These are phyloP conservation scores for Apamea epomidion DNA, from an alignment of 2,888 invertebrate genomes.

Conservation along the genomic window DNA sequence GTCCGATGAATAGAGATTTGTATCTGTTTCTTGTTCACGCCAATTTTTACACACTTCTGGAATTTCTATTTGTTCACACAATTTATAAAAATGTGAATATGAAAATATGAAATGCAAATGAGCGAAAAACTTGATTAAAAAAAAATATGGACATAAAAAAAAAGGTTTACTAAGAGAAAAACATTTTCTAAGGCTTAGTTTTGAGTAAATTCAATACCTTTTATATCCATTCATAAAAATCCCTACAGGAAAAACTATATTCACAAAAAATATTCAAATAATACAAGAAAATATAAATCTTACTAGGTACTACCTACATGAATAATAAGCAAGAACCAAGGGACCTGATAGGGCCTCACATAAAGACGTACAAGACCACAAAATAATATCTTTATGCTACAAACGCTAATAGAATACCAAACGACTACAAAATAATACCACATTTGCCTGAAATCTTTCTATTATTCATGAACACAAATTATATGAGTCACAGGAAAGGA, in stretches of 20 bases:
- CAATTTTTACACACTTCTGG: background rate
- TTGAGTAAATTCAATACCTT: background rate
- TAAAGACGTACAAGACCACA: constrained; percentile 45
- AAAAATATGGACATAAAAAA: too few relatives aligned
- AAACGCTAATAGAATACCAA: constrained; percentile 58
- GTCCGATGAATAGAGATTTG: constrained; percentile 1
- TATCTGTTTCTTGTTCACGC: background rate
- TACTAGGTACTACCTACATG: constrained; percentile 28
- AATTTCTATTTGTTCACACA: constrained; percentile 20
- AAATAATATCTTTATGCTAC: constrained; percentile 57
- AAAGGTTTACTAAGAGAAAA: background rate
- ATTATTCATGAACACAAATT: constrained; percentile 58
- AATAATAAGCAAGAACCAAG: constrained; percentile 50
- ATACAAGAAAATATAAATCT: constrained; percentile 45
- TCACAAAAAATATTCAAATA: background rate
- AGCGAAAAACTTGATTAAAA: background rate
- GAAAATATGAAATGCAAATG: too few relatives aligned
- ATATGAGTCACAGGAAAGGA: constrained; percentile 24
- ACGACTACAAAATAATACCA: constrained; percentile 54
- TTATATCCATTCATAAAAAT: background rate
- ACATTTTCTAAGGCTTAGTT: background rate
- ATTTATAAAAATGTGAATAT: too few relatives aligned
- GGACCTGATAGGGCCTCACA: constrained; percentile 51
- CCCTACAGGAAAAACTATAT: background rate
- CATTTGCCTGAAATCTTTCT: constrained; percentile 44